Percentiles rank a stretch among this genome's conserved stretches.
Conservation (phyloP, 2,888 invertebrate species). For the Lysandra bellargus region DNA sequence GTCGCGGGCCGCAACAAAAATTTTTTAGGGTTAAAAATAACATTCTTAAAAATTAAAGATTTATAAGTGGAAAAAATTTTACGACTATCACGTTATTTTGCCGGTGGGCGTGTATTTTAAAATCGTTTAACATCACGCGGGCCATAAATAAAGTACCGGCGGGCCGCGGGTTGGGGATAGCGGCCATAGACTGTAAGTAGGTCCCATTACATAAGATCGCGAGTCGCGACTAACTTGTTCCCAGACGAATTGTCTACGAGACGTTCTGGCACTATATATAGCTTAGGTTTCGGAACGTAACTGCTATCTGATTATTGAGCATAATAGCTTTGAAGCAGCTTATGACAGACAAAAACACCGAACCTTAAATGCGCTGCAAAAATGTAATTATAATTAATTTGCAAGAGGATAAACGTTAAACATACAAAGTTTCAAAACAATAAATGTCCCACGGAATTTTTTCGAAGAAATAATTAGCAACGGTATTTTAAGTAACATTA, state of each 20-base stretch:
- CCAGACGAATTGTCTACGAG: not conserved
- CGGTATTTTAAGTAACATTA: not conserved
- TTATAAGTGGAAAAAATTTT: no score
- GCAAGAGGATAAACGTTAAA: not conserved
- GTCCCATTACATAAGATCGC: slow-evolving; percentile 7
- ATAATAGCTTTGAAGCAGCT: no score
- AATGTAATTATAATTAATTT: not conserved
- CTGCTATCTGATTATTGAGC: not conserved
- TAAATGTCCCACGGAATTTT: not conserved
- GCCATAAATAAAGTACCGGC: no score
- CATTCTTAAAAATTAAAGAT: no score
- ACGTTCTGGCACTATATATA: not conserved
- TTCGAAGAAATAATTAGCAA: not conserved
- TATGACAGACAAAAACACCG: no score
- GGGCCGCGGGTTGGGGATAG: no score
- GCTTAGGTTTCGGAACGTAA: not conserved
- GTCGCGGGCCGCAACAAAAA: no score
- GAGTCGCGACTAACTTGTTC: not conserved
- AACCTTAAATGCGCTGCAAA: not conserved
- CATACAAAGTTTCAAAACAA: not conserved
- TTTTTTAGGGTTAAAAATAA: no score
- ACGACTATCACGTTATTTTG: no score
- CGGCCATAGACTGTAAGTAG: slow-evolving; percentile 3
- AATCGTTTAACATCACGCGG: no score
- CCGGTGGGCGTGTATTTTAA: no score